phyloP scores from a whole-genome alignment of 2,113 vertebrate genomes.

The Pterophyllum scalare region DNA sequence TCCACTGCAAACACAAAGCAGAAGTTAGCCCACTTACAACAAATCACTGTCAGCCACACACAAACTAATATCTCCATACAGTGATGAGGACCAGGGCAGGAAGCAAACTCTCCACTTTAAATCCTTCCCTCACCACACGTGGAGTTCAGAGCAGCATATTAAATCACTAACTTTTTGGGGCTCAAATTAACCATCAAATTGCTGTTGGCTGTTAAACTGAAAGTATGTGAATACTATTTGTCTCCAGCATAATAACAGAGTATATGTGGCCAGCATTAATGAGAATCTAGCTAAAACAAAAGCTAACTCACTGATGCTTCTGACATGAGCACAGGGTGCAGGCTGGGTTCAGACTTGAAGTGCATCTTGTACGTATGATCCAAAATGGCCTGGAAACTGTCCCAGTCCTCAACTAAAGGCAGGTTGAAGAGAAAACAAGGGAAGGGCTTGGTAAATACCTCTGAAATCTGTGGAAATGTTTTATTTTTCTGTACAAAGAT shows the following conservation, averaged over 20 bases:
- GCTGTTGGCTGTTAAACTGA: not conserved
- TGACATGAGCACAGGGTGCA: conserved; percentile 99
- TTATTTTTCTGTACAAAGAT: not conserved
- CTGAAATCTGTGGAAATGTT: not conserved
- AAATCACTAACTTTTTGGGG: not conserved
- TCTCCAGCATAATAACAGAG: not conserved
- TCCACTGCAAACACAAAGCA: conserved; percentile 87
- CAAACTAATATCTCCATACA: not conserved
- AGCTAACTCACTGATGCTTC: conserved; percentile 91
- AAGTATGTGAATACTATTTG: not conserved
- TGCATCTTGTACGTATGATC: conserved; percentile 99
- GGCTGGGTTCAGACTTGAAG: conserved; percentile 96
- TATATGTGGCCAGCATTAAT: not conserved
- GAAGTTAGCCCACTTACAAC: conserved; percentile 1
- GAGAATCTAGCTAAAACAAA: not conserved
- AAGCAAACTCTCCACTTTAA: not conserved
- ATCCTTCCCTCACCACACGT: not conserved
- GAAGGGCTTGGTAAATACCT: not conserved
- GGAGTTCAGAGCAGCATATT: not conserved
- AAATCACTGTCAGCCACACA: not conserved
- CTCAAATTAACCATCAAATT: not conserved
- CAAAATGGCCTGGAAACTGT: conserved; percentile 97
- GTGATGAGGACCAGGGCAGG: not conserved
- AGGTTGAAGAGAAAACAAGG: conserved; percentile 1
- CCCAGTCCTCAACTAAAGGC: conserved; percentile 96